Base-by-base conservation (phyloP, 2,888 invertebrate genomes). In the Parnassius glacialis region DNA sequence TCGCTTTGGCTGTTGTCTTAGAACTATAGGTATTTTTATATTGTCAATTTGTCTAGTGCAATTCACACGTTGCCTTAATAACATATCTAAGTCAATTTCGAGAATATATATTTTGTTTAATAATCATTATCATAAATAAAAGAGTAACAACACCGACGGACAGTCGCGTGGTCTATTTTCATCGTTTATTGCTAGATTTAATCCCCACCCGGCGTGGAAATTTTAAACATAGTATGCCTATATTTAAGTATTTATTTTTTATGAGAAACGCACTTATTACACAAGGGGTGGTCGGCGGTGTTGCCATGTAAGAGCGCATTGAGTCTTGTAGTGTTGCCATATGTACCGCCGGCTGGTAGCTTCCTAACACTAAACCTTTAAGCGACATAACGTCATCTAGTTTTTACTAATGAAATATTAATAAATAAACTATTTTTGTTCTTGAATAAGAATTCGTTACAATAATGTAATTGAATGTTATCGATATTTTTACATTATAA, bases 21-120 rank as follows among this genome's bases (percentile, higher is more conserved):
- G 86, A 87, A 83, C 81, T 79, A 80, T 87, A 84, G 78, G 79
- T 80, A 75, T 76, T 79, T 65, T 65, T 67, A 64, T 66, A 64
- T 80, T 83, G 81, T 83, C 83, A 81, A 85, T 80, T 83, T 83
- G 84, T 82, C 81, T 87, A 90, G 90, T 85, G 90, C 90, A 88
- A 85, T 91, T 91, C 91, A 91, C 91, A 85, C 79, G 91, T 86
- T 91, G 91, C 91, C 91, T 91, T 91, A 90, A 85, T 90, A 90
- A 90, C 90, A 90, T 89, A 90, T 91, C 91, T 90, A 91, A 91
- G 91, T 91, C 90, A 90, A 88, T 90, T 87, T 87, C 78, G 80
- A 86, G 80, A 81, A 78, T 84, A 81, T 81, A 74, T 79, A 76
- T 83, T 79, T 85, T 85, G 82, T 86, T 69, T 65, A 67, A 63